These are phyloP conservation scores for Drosophila gaucha DNA, from an alignment of 2,888 invertebrate genomes.

Conservation along the genomic window DNA sequence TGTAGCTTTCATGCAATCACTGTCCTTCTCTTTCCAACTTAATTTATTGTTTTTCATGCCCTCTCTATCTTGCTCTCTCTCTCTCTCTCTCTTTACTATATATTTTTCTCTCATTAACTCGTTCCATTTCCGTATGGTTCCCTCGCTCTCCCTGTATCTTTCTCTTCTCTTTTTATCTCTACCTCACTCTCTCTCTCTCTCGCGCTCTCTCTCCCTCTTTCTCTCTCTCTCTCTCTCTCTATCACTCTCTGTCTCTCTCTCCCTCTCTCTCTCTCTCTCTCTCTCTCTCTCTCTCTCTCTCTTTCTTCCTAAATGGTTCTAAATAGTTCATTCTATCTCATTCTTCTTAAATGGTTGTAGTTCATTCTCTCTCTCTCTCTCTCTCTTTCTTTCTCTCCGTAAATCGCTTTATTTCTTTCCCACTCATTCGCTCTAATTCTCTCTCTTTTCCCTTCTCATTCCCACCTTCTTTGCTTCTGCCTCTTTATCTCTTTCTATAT, in stretches of 20 bases:
- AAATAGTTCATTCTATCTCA: too few species aligned
- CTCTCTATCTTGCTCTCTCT: background rate
- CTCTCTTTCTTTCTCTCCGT: background rate
- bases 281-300: background rate
- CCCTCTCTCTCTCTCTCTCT: background rate
- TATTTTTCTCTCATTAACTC: background rate
- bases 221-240: background rate
- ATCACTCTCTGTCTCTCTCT: background rate
- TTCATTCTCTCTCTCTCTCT: too few species aligned
- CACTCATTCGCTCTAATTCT: too few species aligned
- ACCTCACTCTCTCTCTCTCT: background rate
- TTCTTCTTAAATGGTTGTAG: too few species aligned
- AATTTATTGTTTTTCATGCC: too few species aligned
- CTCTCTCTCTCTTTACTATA: background rate
- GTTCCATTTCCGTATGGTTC: background rate
- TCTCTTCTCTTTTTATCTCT: background rate
- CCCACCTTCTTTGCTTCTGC: too few species aligned
- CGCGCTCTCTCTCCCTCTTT: background rate
- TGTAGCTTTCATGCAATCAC: too few species aligned
- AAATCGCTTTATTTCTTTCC: too few species aligned
- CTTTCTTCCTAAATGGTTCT: background rate
- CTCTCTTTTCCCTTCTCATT: too few species aligned
- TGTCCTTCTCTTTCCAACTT: too few species aligned
- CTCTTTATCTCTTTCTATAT: background rate
- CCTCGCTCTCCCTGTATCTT: background rate